A percentile compares a stretch with the other conserved stretches of the same genome.
These are phyloP conservation scores for Theocolax elegans DNA, from an alignment of 1,140 invertebrate species.

Conservation along the genomic window DNA sequence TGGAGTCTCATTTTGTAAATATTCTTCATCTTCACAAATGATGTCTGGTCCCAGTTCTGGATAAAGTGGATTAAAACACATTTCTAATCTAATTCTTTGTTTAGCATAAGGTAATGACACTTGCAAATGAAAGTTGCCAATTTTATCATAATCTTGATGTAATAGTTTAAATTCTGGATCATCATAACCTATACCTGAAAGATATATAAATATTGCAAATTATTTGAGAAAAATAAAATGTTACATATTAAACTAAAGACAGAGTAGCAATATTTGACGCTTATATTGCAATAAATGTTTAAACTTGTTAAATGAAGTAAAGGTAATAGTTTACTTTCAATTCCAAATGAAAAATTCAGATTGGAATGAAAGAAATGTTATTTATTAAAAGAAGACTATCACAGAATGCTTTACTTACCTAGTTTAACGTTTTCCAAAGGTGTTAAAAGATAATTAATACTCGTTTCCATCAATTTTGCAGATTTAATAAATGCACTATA, in stretches of 20 bases:
- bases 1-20: not conserved
- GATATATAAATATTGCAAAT: not conserved
- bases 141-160: not conserved
- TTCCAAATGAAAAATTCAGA: no score
- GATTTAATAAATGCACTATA: no score
- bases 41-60: slow-evolving; percentile 24
- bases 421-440: slow-evolving; percentile 1
- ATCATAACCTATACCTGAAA: not conserved
- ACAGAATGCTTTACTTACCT: no score
- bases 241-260: not conserved
- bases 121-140: not conserved
- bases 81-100: not conserved
- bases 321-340: no score
- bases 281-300: not conserved
- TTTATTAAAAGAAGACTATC: no score
- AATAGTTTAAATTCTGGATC: not conserved
- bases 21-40: slow-evolving; percentile 11
- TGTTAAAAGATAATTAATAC: not conserved
- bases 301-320: no score
- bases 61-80: slow-evolving; percentile 17
- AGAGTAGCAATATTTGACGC: not conserved
- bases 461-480: not conserved
- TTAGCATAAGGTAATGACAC: slow-evolving; percentile 11
- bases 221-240: not conserved
- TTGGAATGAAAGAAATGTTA: no score